Base-by-base conservation (phyloP, 2,113 vertebrate genomes). In the Laterallus jamaicensis region DNA sequence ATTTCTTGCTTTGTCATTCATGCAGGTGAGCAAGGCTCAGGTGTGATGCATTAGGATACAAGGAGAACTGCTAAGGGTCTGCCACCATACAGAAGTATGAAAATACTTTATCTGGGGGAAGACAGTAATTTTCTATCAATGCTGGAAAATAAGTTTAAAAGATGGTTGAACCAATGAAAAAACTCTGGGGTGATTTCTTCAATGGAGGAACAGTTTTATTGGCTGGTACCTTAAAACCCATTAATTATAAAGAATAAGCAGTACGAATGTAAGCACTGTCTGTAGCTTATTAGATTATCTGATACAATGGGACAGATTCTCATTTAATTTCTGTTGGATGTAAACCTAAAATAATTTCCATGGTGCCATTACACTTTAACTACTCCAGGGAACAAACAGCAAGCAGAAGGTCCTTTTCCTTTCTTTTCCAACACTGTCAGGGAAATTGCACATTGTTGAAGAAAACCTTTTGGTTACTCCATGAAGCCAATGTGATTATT, bases 401-500 rank as follows among this genome's bases (percentile, higher is more conserved):
- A 44, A 59, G 60, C 12, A 76, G 67, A 49, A 62, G 40, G 47
- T 68, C 26, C 31, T 71, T 50, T 59, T 71, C 14, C 28, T 70
- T 59, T 91, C 37, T 60, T n/a, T 81, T 86, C 25, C 49, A 78
- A 6, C 35, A 21, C 44, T 24, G 13, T 11, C 32, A 24, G 39
- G 32, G 39, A 28, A 82, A 81, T 66, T 2, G 1, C 42, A 52
- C 9, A 29, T 56, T 16, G 10, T 47, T 64, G 18, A 31, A 62
- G n/a, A 67, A 89, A 54, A 12, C 17, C 32, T 68, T 69, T 37
- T 35, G 32, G 13, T 49, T 81, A 25, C 32, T 28, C 32, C 17
- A 6, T 64, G 68, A 76, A 58, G 14, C 25, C 32, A 58, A 35
- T 0, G 2, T 0, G 0, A 29, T 21, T 47, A 21, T 60, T 54